Base-by-base conservation (phyloP, 2,113 vertebrate genomes). In the Camelus bactrianus region DNA sequence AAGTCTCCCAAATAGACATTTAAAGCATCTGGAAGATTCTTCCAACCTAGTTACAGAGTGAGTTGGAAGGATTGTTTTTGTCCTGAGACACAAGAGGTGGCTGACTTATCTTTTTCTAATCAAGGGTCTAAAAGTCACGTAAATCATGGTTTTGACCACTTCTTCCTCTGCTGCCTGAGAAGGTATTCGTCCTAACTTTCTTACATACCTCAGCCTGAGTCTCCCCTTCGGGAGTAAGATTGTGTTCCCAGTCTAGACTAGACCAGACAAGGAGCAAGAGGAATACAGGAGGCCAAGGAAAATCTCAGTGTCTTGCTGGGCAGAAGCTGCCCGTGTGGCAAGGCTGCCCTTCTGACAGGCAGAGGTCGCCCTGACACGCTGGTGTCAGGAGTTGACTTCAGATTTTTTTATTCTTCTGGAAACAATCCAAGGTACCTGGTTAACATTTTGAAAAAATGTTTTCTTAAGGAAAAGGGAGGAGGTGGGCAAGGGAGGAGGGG, bases 381-480 rank as follows among this genome's bases (percentile, higher is more conserved):
- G 72, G 62, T 87, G 96, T 97, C 93, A 93, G 50, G 60, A 92
- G 75, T 64, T 46, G 69, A 84, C 67, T 97, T 90, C 92, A 96
- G 30, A n/a, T 95, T 92, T 93, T 94, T 84, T 91, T 85, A 48
- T 96, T 88, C 89, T 84, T 82, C 97, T 98, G 98, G 98, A 97
- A 90, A 93, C 6, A 3, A 85, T 94, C 97, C 97, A 98, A 96
- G 42, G 26, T 92, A 67, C 97, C 97, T 94, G 84, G 93, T 97
- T 92, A 91, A 97, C 98, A 97, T 98, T 98, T 97, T 90, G 81
- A 64, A 96, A 96, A 94, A 89, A 88, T 97, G 96, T 97, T 98
- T 99, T 98, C 96, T 94, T 98, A 98, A 98, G 97, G 89, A 97
- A 96, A 96, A 94, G 88, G 38, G 56, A n/a, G 94, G 91, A 52